Conservation (phyloP, 2,888 invertebrate genomes). For the Cosmopolites sordidus region DNA sequence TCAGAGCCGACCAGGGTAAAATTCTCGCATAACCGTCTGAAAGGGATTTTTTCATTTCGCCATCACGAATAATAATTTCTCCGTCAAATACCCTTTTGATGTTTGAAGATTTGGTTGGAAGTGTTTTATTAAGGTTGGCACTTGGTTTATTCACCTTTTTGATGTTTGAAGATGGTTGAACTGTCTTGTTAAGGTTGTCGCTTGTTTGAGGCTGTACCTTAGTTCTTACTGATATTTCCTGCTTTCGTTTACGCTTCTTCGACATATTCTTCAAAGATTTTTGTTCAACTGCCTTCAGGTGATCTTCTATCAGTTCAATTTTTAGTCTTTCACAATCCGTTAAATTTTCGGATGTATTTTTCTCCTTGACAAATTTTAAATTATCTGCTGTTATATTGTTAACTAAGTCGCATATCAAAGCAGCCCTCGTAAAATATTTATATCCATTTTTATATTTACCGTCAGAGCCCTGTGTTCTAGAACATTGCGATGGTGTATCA, state of each 20-base stretch:
- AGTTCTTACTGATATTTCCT: conserved; percentile 14
- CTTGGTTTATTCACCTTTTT: too few species aligned
- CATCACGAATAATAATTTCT: conserved; percentile 32
- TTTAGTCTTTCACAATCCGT: conserved; percentile 10
- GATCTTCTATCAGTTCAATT: conserved; percentile 6
- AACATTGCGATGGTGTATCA: conserved; percentile 4
- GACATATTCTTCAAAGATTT: background rate
- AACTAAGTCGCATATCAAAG: too few species aligned
- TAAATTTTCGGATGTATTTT: conserved; percentile 3
- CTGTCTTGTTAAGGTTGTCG: background rate
- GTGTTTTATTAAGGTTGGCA: background rate
- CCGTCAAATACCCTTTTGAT: conserved; percentile 30
- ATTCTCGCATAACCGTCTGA: conserved; percentile 34
- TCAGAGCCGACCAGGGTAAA: conserved; percentile 37
- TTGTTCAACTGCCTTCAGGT: background rate
- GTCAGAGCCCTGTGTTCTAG: conserved; percentile 14
- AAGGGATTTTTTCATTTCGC: conserved; percentile 31
- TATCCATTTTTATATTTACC: too few species aligned
- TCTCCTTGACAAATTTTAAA: conserved; percentile 21
- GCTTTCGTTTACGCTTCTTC: conserved; percentile 17
- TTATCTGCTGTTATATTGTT: too few species aligned
- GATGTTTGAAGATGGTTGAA: too few species aligned
- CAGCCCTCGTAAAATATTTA: too few species aligned
- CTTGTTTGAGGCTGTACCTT: conserved; percentile 3
- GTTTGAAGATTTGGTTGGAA: background rate